Conservation (phyloP, 1,140 invertebrate species). For the Chlorops oryzae region DNA sequence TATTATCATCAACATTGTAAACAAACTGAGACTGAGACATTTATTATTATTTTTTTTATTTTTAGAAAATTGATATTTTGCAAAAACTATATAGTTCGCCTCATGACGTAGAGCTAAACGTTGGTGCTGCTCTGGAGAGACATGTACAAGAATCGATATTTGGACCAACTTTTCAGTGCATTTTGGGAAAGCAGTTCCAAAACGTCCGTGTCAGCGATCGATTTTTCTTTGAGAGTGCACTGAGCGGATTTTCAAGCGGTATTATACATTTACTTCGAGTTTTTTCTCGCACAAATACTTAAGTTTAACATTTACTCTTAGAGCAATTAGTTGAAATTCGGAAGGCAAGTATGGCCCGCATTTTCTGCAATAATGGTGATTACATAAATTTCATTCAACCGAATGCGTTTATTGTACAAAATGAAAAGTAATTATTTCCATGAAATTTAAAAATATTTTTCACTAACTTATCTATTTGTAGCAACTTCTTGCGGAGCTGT, state of each 20-base stretch:
- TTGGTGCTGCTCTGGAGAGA: constrained; percentile 74
- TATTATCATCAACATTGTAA: too few species aligned
- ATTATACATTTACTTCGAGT: constrained; percentile 28
- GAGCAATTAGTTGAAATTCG: constrained; percentile 81
- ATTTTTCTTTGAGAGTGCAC: constrained; percentile 74
- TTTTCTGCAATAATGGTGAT: constrained; percentile 80
- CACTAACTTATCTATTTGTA: too few species aligned
- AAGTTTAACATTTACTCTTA: too few species aligned
- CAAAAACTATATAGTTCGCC: constrained; percentile 45
- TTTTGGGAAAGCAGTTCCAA: constrained; percentile 82
- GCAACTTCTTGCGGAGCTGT: too few species aligned
- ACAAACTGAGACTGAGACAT: too few species aligned
- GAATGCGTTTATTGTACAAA: constrained; percentile 53
- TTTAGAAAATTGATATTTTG: constrained; percentile 32
- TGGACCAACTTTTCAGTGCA: constrained; percentile 87
- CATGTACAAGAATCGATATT: constrained; percentile 67
- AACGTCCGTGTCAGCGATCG: constrained; percentile 73
- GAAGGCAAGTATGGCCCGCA: constrained; percentile 68
- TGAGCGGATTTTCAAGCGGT: constrained; percentile 66
- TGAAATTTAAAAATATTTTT: too few species aligned
- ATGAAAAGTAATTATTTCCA: constrained; percentile 24
- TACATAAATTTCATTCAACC: constrained; percentile 69
- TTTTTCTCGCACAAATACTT: background rate
- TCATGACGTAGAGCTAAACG: constrained; percentile 82
- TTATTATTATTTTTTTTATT: constrained; percentile 11